Evolutionary conservation across 2,888 invertebrate genomes (phyloP).

Genomic region (Pseudococcus longispinus): DNA sequence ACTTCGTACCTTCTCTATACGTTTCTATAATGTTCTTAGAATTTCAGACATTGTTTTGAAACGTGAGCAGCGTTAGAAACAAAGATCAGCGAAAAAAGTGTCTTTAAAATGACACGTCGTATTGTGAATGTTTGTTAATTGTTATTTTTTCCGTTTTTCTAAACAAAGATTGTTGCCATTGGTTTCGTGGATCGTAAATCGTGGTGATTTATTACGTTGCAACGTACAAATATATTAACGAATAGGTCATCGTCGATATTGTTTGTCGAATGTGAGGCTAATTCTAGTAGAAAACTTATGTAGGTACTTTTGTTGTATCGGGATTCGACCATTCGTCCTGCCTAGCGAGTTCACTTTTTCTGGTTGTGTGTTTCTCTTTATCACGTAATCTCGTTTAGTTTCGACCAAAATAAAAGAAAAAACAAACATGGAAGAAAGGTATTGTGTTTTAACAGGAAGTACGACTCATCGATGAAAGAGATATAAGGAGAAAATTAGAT

Average conservation of each 20-base stretch:
- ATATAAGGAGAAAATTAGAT: background rate
- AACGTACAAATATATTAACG: background rate
- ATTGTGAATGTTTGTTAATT: conserved; percentile 15
- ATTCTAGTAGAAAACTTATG: background rate
- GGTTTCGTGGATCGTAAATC: background rate
- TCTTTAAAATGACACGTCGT: background rate
- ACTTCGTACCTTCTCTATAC: background rate
- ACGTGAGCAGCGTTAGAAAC: background rate
- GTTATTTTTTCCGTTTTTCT: conserved; percentile 17
- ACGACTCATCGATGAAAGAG: background rate
- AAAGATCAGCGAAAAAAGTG: conserved; percentile 4
- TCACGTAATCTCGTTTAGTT: background rate
- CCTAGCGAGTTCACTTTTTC: too few species aligned
- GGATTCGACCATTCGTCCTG: background rate
- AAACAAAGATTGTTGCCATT: conserved; percentile 2
- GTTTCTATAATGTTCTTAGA: background rate
- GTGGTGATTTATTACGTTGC: background rate
- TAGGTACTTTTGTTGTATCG: background rate
- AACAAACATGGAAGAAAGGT: background rate
- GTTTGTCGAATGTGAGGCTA: background rate
- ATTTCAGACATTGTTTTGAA: conserved; percentile 17
- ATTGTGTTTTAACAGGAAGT: background rate
- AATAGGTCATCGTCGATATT: background rate
- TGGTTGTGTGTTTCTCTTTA: background rate
- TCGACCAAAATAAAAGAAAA: background rate